Percentiles rank a stretch among this genome's conserved stretches.
These are phyloP conservation scores for Bactericera cockerelli DNA, from an alignment of 1,140 invertebrate species.

Conservation along the genomic window DNA sequence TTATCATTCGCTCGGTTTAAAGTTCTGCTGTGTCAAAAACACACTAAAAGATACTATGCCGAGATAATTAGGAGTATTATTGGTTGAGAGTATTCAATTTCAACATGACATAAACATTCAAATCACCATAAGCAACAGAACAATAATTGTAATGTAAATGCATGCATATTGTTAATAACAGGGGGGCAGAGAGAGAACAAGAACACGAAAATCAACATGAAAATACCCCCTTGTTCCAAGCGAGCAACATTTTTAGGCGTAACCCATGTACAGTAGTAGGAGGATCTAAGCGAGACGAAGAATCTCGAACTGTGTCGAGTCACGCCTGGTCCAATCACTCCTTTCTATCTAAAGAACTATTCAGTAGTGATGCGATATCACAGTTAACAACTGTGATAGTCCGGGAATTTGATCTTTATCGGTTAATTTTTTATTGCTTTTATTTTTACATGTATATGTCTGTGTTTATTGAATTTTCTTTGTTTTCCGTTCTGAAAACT, in stretches of 20 bases:
- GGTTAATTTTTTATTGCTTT: background rate
- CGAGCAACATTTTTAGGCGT: conserved; percentile 3
- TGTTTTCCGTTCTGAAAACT: background rate
- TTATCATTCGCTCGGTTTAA: no score
- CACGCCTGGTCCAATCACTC: conserved; percentile 9
- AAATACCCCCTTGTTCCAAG: background rate
- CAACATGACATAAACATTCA: background rate
- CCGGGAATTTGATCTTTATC: conserved; percentile 2
- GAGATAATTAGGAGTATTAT: no score
- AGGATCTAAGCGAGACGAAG: background rate
- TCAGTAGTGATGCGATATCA: conserved; percentile 9
- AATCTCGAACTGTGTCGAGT: background rate
- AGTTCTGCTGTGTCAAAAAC: no score
- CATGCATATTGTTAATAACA: background rate
- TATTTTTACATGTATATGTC: background rate
- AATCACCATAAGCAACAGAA: conserved; percentile 1
- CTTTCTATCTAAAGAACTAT: conserved; percentile 8
- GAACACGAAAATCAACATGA: background rate
- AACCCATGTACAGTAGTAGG: background rate
- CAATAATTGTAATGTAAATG: conserved; percentile 8
- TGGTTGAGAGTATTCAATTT: no score
- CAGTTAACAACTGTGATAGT: conserved; percentile 2
- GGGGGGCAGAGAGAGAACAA: background rate
- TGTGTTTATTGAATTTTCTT: background rate
- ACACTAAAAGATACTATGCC: no score